Evolutionary conservation across 2,888 invertebrate genomes (phyloP).

Genomic region (Gandaritis pyraliata): DNA sequence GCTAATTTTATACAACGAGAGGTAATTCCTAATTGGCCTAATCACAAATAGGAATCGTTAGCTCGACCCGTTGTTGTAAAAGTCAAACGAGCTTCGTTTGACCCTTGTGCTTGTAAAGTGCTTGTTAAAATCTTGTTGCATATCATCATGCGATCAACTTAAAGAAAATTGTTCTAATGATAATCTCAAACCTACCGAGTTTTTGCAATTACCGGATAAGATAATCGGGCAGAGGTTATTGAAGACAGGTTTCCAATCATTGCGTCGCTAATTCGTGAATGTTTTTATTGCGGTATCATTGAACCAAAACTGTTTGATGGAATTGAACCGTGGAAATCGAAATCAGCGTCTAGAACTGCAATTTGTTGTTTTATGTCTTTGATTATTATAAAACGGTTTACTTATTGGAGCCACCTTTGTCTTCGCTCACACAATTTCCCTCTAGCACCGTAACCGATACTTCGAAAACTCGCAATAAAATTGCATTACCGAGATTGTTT

Average conservation of each 20-base stretch:
- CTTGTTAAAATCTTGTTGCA: constrained; percentile 37
- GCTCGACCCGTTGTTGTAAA: constrained; percentile 45
- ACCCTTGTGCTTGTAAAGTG: constrained; percentile 44
- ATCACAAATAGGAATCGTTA: constrained; percentile 51
- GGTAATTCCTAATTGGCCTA: constrained; percentile 48
- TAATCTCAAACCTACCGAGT: constrained; percentile 32
- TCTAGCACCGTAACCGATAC: constrained; percentile 56
- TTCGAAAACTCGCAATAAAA: constrained; percentile 50
- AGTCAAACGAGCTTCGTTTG: constrained; percentile 47
- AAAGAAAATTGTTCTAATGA: constrained; percentile 40
- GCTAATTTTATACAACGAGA: constrained; percentile 42
- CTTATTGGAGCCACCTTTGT: constrained; percentile 42
- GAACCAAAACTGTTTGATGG: constrained; percentile 29
- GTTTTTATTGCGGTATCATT: constrained; percentile 35
- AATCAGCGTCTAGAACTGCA: constrained; percentile 20
- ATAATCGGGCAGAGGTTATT: constrained; percentile 36
- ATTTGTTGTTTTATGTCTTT: constrained; percentile 27
- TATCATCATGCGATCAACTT: constrained; percentile 40
- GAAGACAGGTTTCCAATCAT: constrained; percentile 38
- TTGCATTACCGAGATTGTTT: constrained; percentile 60
- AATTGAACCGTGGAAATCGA: constrained; percentile 31
- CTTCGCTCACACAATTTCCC: constrained; percentile 46
- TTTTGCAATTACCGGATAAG: constrained; percentile 35
- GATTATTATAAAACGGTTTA: constrained; percentile 25
- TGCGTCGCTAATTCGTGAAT: constrained; percentile 28